A percentile compares a stretch with the other conserved stretches of the same genome.
Conservation (phyloP, 2,797 vertebrate species). For the Hafferia zeledoni region DNA sequence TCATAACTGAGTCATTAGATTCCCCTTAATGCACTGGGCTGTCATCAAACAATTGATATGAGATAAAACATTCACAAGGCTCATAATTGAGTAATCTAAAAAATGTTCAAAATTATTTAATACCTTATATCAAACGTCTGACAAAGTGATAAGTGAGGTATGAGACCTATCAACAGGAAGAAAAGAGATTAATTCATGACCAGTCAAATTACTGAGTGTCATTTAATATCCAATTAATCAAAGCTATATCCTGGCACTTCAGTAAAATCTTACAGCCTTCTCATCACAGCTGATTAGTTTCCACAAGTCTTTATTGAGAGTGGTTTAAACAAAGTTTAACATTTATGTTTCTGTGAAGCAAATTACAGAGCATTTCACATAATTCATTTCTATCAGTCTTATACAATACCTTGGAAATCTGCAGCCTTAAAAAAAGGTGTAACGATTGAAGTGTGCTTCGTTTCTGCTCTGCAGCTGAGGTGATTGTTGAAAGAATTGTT, state of each 20-base stretch:
- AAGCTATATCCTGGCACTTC: constrained; percentile 31
- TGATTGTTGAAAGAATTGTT: not conserved
- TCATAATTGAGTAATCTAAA: constrained; percentile 56
- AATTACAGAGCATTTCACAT: not conserved
- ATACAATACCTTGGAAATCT: not conserved
- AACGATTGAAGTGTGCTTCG: not conserved
- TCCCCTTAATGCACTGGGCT: not conserved
- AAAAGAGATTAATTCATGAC: constrained; percentile 59
- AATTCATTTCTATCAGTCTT: not conserved
- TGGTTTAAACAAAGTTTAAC: constrained; percentile 41
- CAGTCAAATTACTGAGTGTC: constrained; percentile 50
- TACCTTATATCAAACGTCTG: constrained; percentile 13
- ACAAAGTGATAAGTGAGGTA: constrained; percentile 62
- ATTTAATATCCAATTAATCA: constrained; percentile 69
- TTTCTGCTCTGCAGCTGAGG: not conserved
- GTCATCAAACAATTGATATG: constrained; percentile 54
- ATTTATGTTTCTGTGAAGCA: not conserved
- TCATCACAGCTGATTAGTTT: constrained; percentile 41
- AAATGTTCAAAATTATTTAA: constrained; percentile 63
- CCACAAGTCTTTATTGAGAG: constrained; percentile 8
- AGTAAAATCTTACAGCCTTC: constrained; percentile 38
- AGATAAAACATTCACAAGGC: constrained; percentile 53
- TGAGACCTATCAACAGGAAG: constrained; percentile 53
- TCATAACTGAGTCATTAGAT: constrained; percentile 35
- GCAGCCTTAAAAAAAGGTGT: not conserved